Base-by-base conservation (phyloP, 92 coral and sea anemone species). In the Ricordea florida region DNA sequence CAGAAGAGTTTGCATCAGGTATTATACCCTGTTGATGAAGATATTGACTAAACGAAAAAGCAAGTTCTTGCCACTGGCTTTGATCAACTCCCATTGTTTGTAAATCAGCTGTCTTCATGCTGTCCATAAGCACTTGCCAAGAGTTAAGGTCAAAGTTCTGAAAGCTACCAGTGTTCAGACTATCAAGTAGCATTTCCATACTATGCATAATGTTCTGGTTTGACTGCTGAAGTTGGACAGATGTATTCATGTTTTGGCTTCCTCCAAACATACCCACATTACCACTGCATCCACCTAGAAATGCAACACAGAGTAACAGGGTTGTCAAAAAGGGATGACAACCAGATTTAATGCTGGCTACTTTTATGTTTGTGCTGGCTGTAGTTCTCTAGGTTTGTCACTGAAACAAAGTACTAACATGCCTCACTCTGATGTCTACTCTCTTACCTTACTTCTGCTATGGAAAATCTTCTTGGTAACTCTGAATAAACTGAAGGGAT, bases 1-100 rank as follows among this genome's bases (percentile, higher is more conserved):
- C 37, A 15, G 51, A 10, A 1, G 65, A 47, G 38, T 21, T 52
- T 1, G 79, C 22, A 2, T 65, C 76, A 26, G 74, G 64, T 51
- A 75, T 23, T 23, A 93, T 16, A 17, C 92, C 93, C 50, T 94
- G 97, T 34, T 87, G 86, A 30, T 81, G 85, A 41, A 94, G 75
- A 51, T 92, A 89, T 61, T 94, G 98, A 74, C 97, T 94, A 62
- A 94, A 94, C 6, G 98, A 94, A 64, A 82, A 90, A 4, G 98
- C 97, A 17, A 94, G 89, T 56, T 94, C 98, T 57, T 94, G 98
- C 98, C 97, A 92, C 59, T 92, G 98, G 34, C 58, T 73, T 11
- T 89, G 92, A 50, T 92, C 97, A 15, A 94, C 82, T 3, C 98
- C 97, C 21, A 92, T 33, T n/a, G 60, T 88, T 37, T 90, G 93